Base-by-base conservation (phyloP, 2,113 vertebrate genomes). In the Trichomycterus rosablanca region DNA sequence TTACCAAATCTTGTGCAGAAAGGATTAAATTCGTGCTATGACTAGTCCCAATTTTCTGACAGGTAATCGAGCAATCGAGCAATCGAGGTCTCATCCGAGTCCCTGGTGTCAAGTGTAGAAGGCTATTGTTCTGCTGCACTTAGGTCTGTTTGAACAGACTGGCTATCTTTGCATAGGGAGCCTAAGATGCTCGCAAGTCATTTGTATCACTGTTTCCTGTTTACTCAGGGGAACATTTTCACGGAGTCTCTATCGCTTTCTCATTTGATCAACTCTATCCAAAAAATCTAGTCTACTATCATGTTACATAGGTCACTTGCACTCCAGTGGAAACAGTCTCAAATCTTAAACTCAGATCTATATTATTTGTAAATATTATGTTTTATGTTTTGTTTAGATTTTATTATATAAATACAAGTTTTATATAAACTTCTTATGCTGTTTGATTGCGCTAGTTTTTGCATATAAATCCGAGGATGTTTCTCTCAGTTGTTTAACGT, bases 131-230 rank as follows among this genome's bases (percentile, higher is more conserved):
- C 34, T 16, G 28, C 9, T 66, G 63, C 20, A 50, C 23, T 67
- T 51, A 23, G 22, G 30, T 56, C 23, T 67, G 48, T 71, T 66
- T 66, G 52, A 66, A 67, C 39, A 53, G 57, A 24, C 4, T 57
- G 35, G 50, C 28, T 50, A 42, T 39, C 34, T 52, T 23, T 53
- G 35, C 54, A 63, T 54, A 58, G 26, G n/a, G 23, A 30, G 26
- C 67, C 34, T 50, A 53, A 39, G 42, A 74, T 55, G 40, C 48
- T 59, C 53, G 24, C 46, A 60, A 48, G 65, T 65, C 57, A 54
- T 80, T 66, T 78, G 56, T 64, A 53, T 77, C 74, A 75, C 78
- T 79, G 76, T 71, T 79, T 77, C 78, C 71, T 75, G 73, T 73
- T 76, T 77, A 76, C 71, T 63, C 20, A 40, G 74, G 68, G 74